Evolutionary conservation across 2,113 vertebrate genomes (phyloP), one percentile per base, ranked within the genome.

Genomic region (Cinclus mexicanus): DNA sequence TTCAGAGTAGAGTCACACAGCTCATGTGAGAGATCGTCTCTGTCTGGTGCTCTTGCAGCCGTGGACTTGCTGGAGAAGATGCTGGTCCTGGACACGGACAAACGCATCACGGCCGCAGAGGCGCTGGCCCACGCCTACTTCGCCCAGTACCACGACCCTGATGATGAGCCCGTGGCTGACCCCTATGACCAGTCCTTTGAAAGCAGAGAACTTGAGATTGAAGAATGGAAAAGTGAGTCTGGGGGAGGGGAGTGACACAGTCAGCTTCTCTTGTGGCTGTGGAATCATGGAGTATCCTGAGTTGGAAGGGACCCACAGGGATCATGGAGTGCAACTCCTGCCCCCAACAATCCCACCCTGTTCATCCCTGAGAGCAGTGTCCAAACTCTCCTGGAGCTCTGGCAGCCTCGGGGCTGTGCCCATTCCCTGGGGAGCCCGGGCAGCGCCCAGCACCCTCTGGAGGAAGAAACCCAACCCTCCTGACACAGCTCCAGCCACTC

Each of bases 121-220:
- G 99, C 99, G 3, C 97, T 99, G 37, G 99, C 99, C 13, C 99
- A 99, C 10, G 90, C 97, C 33, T 99, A 99, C 96, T 99, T 99
- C 31, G 87, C 99, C 24, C 99, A 99, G 98, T 99, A 99, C 91
- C 99, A 99, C 0, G 99, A 99, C 84, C 99, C 99, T 1, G 99
- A 99, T 0, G 99, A 99, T 5, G 99, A 99, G 77, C 99, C 99
- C 1, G 99, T 99, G 92, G 99, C 99, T 2, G 99, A 99, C 18
- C 99, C 99, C 29, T 99, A 99, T 1, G 99, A 99, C 97, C 99
- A 99, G 98, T 99, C 99, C 83, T 99, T 99, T 49, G 99, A 99
- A 94, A 99, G 99, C 97, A 98, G 99, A 33, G 99, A 99, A 70
- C 98, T 99, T 69, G 99, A 99, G 71, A 99, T 99, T 46, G 99